These are phyloP conservation scores for Bedellia somnulentella DNA, from an alignment of 2,888 invertebrate genomes.

Conservation along the genomic window DNA sequence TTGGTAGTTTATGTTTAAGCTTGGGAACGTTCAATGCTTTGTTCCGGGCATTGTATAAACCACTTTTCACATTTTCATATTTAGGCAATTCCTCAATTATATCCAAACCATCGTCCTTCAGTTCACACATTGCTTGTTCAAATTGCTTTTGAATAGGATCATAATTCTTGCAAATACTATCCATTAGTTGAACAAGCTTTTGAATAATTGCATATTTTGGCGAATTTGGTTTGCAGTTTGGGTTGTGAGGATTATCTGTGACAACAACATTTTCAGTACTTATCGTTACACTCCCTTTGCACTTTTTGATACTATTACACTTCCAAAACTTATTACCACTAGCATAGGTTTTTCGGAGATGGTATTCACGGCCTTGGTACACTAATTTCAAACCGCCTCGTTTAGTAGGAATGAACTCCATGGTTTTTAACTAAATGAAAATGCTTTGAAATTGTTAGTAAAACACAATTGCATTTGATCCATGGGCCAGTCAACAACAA, in stretches of 20 bases:
- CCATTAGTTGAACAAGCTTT: too few relatives aligned
- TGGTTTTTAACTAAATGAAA: too few relatives aligned
- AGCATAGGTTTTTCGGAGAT: slow-evolving; percentile 4
- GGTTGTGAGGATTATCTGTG: slow-evolving; percentile 5
- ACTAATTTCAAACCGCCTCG: slow-evolving; percentile 4
- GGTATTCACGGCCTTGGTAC: slow-evolving; percentile 5
- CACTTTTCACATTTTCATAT: slow-evolving; percentile 7
- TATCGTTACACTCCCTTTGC: slow-evolving; percentile 8
- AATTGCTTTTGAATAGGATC: slow-evolving; percentile 5
- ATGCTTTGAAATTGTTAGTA: too few relatives aligned
- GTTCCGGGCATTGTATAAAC: slow-evolving; percentile 8
- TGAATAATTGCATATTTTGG: slow-evolving; percentile 6
- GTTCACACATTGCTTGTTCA: slow-evolving; percentile 6
- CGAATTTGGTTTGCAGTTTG: slow-evolving; percentile 7
- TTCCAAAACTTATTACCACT: slow-evolving; percentile 7
- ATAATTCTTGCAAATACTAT: slow-evolving; percentile 1
- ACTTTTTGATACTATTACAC: too few relatives aligned
- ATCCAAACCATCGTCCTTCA: slow-evolving; percentile 7
- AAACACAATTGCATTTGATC: too few relatives aligned
- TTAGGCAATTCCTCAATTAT: slow-evolving; percentile 5
- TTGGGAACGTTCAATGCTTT: slow-evolving; percentile 2
- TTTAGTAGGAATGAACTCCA: slow-evolving; percentile 6
- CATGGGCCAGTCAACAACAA: too few relatives aligned
- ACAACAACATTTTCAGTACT: slow-evolving; percentile 9
- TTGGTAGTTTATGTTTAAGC: slow-evolving; percentile 6